These are phyloP conservation scores for Brachionus asplanchnoidis DNA, from an alignment of 1,140 invertebrate genomes.

Conservation along the genomic window DNA sequence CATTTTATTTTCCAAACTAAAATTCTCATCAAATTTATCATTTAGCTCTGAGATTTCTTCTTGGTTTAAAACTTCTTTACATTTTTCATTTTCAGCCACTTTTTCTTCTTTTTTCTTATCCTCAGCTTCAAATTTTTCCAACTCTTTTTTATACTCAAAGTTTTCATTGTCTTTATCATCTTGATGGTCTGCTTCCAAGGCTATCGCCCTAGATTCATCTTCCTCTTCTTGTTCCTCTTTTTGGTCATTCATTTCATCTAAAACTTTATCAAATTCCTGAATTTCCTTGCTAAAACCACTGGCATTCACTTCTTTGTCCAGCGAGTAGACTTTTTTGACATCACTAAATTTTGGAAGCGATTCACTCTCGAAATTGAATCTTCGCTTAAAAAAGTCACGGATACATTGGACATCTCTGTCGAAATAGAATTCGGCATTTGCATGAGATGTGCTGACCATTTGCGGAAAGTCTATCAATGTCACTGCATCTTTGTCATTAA, in stretches of 20 bases:
- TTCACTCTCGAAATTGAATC: slow-evolving; percentile 85
- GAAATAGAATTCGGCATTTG: slow-evolving; percentile 87
- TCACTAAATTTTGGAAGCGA: slow-evolving; percentile 78
- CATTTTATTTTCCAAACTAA: not conserved
- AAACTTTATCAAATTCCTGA: slow-evolving; percentile 65
- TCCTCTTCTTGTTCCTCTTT: slow-evolving; percentile 40
- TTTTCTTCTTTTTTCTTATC: not conserved
- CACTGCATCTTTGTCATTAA: slow-evolving; percentile 69
- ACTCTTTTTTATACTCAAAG: slow-evolving; percentile 46
- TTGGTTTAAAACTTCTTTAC: not conserved
- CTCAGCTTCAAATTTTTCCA: not conserved
- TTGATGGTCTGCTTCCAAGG: slow-evolving; percentile 47
- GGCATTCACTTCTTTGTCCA: slow-evolving; percentile 83
- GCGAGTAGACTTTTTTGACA: slow-evolving; percentile 44
- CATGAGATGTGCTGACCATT: slow-evolving; percentile 90
- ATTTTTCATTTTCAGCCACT: not conserved
- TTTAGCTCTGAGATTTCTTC: not conserved
- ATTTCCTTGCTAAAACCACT: slow-evolving; percentile 83
- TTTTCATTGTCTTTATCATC: slow-evolving; percentile 45
- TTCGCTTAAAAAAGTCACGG: slow-evolving; percentile 80
- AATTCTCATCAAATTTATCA: slow-evolving; percentile 31
- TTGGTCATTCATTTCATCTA: slow-evolving; percentile 51
- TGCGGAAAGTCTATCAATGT: slow-evolving; percentile 97
- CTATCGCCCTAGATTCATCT: slow-evolving; percentile 42
- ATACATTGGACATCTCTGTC: slow-evolving; percentile 90